Conservation (phyloP, 2,888 invertebrate genomes). For the Perithous albicinctus region DNA sequence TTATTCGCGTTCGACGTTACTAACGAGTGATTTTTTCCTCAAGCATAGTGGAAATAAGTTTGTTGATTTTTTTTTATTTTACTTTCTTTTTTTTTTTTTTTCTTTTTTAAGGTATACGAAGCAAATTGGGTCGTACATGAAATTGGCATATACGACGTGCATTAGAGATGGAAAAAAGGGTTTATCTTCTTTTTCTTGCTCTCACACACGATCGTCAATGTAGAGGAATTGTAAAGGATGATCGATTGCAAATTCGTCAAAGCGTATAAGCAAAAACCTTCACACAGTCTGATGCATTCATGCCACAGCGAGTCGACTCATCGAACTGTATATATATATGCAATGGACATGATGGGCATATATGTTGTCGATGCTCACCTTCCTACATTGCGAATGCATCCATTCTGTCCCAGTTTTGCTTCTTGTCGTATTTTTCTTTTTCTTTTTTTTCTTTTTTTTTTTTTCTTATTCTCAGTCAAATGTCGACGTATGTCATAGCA, state of each 20-base stretch:
- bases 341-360: neutral
- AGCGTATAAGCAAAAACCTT: neutral
- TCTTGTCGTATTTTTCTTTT: neutral
- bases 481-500: conserved; percentile 14
- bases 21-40: neutral
- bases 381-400: neutral
- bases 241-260: conserved; percentile 49
- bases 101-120: neutral
- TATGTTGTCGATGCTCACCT: neutral
- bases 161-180: neutral
- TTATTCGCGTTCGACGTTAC: neutral
- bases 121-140: conserved; percentile 15
- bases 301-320: neutral
- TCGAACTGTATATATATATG: neutral
- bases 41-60: neutral
- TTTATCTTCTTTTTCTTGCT: neutral
- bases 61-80: neutral
- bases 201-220: conserved; percentile 14
- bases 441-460: conserved; percentile 7
- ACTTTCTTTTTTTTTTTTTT: too few relatives aligned
- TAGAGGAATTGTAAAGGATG: conserved; percentile 34
- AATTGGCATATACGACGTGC: conserved; percentile 7
- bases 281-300: conserved; percentile 24
- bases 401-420: conserved; percentile 6
- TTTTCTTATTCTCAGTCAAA: neutral